phyloP scores from a whole-genome alignment of 2,113 vertebrate species.

The Elgaria multicarinata region DNA sequence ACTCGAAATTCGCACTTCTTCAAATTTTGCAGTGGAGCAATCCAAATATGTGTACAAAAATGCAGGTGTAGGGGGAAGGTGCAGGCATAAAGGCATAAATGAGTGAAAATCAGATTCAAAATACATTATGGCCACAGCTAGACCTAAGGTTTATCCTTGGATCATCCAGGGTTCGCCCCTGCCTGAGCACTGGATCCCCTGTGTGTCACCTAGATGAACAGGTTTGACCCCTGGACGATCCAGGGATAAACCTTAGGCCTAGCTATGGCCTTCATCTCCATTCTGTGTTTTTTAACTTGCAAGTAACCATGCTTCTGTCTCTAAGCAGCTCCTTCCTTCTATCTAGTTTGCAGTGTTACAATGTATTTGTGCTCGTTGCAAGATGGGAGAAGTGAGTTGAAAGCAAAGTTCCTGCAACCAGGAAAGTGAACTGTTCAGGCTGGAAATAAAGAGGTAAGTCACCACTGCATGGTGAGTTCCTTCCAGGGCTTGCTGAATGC shows the following conservation, averaged over 20 bases:
- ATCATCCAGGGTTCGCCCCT: too few species aligned
- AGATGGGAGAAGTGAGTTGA: neutral
- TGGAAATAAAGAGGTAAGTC: neutral
- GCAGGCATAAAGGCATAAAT: neutral
- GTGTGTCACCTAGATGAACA: too few species aligned
- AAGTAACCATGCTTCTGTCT: neutral
- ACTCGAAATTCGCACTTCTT: neutral
- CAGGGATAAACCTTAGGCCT: too few species aligned
- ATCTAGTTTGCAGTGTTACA: neutral
- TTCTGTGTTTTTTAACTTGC: neutral
- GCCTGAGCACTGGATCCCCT: too few species aligned
- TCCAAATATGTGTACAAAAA: neutral
- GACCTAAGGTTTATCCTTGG: too few species aligned
- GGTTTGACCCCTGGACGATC: too few species aligned
- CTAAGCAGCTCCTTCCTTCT: too few species aligned
- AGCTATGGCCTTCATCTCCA: neutral
- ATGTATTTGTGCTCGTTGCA: neutral
- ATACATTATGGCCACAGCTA: too few species aligned
- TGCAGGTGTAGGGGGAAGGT: neutral
- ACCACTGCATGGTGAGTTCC: neutral
- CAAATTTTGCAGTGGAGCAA: neutral
- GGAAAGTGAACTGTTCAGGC: neutral
- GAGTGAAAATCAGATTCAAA: neutral
- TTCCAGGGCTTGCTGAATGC: neutral
- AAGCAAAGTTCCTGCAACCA: neutral